A percentile compares a stretch with the other conserved stretches of the same genome.
Conservation (phyloP, 1,140 invertebrate genomes). For the Zophobas atratus region DNA sequence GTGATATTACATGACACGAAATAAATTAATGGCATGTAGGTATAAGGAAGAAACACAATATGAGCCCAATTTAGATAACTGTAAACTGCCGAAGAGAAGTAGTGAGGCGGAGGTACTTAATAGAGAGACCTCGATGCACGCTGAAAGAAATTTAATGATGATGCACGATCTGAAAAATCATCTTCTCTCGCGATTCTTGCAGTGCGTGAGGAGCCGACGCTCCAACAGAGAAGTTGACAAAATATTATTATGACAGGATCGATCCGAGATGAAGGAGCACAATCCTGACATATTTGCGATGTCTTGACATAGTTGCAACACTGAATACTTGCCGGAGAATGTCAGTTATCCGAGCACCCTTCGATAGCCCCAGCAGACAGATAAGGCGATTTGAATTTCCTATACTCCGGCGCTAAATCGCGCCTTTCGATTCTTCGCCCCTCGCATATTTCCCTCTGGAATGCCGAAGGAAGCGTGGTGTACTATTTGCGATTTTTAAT, state of each 20-base stretch:
- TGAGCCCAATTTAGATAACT: slow-evolving; percentile 36
- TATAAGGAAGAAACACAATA: slow-evolving; percentile 32
- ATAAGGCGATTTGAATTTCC: slow-evolving; percentile 39
- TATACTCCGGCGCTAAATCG: slow-evolving; percentile 24
- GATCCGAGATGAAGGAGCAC: slow-evolving; percentile 55
- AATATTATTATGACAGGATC: slow-evolving; percentile 33
- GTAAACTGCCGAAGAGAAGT: slow-evolving; percentile 25
- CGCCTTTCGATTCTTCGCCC: slow-evolving; percentile 25
- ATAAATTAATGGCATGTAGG: slow-evolving; percentile 39
- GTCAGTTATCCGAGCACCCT: slow-evolving; percentile 47
- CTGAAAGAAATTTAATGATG: slow-evolving; percentile 18
- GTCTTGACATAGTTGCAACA: slow-evolving; percentile 60
- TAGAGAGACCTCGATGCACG: neutral
- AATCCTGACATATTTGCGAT: slow-evolving; percentile 59
- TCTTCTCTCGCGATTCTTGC: neutral
- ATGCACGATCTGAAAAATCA: slow-evolving; percentile 4
- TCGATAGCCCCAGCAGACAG: slow-evolving; percentile 46
- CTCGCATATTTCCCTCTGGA: slow-evolving; percentile 10
- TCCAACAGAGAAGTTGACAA: slow-evolving; percentile 6
- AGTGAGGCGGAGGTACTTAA: slow-evolving; percentile 20
- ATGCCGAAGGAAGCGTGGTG: slow-evolving; percentile 3
- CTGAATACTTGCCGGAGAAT: slow-evolving; percentile 57
- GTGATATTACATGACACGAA: slow-evolving; percentile 38
- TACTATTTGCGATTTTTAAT: slow-evolving; percentile 24
- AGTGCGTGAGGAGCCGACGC: neutral